A percentile compares a stretch with the other conserved stretches of the same genome.
Evolutionary conservation across 2,797 vertebrate genomes (phyloP).

Genomic region (Coregonus ussuriensis): DNA sequence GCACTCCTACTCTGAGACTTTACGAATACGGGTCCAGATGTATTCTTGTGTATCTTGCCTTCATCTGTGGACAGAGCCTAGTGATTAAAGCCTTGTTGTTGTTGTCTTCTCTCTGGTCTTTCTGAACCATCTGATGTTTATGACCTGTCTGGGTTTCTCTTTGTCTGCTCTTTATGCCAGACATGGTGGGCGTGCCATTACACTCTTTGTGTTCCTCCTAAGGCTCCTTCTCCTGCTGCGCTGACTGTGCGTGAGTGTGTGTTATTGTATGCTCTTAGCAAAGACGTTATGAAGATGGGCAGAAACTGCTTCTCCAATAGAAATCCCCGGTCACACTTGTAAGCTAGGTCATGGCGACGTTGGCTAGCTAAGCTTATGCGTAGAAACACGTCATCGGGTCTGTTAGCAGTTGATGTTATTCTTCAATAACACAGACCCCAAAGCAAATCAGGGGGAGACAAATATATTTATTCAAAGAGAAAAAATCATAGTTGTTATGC

Average conservation of each 20-base stretch:
- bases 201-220: not conserved
- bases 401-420: no score
- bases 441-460: no score
- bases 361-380: no score
- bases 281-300: no score
- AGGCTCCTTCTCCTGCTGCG: not conserved
- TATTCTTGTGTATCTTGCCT: not conserved
- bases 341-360: no score
- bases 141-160: not conserved
- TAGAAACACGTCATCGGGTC: no score
- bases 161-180: not conserved
- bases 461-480: no score
- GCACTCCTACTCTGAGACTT: not conserved
- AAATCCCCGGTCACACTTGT: no score
- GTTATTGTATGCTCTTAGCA: not conserved
- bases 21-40: not conserved
- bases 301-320: no score
- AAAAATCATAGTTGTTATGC: no score
- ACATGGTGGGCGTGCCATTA: not conserved
- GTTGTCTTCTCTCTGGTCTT: not conserved
- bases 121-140: not conserved
- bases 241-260: not conserved
- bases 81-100: not conserved
- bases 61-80: not conserved
- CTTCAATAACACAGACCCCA: no score